phyloP scores from a whole-genome alignment of 2,113 vertebrate genomes.

The Mus pahari region DNA sequence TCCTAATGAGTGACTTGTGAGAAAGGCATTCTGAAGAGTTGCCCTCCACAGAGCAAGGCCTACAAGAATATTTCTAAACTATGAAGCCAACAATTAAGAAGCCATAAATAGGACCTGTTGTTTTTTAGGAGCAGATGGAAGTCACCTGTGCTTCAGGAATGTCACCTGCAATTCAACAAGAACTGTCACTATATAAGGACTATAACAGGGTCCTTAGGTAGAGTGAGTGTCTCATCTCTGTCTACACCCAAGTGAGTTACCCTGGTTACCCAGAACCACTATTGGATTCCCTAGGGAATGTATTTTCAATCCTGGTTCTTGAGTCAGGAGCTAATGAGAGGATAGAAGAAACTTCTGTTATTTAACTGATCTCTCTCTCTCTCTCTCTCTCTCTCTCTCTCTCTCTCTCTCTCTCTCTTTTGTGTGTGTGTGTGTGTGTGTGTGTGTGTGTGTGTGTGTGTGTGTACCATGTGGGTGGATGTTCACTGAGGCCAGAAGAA shows the following conservation, averaged over 20 bases:
- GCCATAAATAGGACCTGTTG: background rate
- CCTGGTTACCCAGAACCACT: background rate
- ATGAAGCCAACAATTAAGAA: background rate
- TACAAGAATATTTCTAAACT: background rate
- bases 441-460: background rate
- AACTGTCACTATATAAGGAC: background rate
- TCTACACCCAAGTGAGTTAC: background rate
- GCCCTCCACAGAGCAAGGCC: background rate
- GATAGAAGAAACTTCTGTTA: background rate
- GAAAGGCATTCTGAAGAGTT: constrained; percentile 6
- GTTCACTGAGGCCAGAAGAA: background rate
- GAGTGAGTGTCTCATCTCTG: background rate
- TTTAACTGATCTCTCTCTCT: background rate
- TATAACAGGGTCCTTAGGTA: too few species aligned
- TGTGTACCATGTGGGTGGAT: background rate
- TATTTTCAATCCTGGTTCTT: background rate
- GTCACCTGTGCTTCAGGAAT: background rate
- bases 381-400: too few species aligned
- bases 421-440: background rate
- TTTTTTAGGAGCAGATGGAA: background rate
- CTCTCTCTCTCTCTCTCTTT: too few species aligned
- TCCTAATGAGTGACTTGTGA: background rate
- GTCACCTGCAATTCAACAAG: background rate
- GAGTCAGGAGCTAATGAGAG: background rate
- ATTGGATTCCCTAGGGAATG: background rate